Base-by-base conservation (phyloP, 2,113 vertebrate genomes). In the Cisticola juncidis region DNA sequence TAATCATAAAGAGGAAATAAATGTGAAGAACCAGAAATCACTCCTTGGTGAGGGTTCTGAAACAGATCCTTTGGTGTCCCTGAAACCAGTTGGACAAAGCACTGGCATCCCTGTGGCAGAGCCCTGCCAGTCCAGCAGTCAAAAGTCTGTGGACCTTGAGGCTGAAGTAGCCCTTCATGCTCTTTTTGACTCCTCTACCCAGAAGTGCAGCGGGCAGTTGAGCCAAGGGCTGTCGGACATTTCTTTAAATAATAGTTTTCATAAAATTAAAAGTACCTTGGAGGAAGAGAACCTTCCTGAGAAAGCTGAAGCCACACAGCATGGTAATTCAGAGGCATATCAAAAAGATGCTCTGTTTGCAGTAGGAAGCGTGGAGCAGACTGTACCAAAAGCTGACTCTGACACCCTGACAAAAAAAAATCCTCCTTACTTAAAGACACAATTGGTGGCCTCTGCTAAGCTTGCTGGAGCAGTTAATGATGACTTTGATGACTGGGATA, bases 121-220 rank as follows among this genome's bases (percentile, higher is more conserved):
- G 58, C n/a, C 93, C n/a, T 84, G 90, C 62, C 96, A 81, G 0
- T 88, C 77, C 35, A 94, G 70, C 86, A 87, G 92, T 97, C 68
- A 97, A 33, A 94, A 94, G 79, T 51, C 96, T 65, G 24, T 98
- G 92, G 98, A 98, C 90, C 94, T 96, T 23, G 97, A 94, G 78
- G 96, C 94, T 87, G 99, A 99, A 97, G 97, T 97, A 42, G 99
- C 98, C 72, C 98, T 99, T n/a, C 98, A 78, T 73, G 98, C 98
- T 45, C 97, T 99, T 95, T 99, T 99, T 95, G 99, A 99, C 98
- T 98, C 96, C 74, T 99, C 99, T 44, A 99, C 99, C 60, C 99
- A 99, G 95, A 97, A 93, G 48, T 95, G 98, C 93, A 98, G 98
- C 9, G 98, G 98, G 18, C 97, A 81, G 29, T 90, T 99, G 48